Evolutionary conservation across 2,113 vertebrate genomes (phyloP).

Genomic region (Crotalus viridis): DNA sequence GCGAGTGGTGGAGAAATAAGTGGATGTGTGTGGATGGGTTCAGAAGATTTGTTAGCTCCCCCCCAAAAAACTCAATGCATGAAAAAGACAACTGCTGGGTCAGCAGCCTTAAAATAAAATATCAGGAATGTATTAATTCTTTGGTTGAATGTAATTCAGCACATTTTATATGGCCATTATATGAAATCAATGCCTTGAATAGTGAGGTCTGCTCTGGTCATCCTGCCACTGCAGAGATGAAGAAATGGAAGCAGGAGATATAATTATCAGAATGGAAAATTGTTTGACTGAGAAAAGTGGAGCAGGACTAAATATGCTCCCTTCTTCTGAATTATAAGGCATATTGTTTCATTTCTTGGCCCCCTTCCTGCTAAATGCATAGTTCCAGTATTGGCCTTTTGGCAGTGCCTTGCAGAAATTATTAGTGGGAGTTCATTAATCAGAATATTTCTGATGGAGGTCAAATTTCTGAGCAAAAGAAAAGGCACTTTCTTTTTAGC

Average conservation of each 20-base stretch:
- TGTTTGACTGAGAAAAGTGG: background rate
- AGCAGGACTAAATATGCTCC: background rate
- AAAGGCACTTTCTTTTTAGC: background rate
- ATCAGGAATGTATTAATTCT: background rate
- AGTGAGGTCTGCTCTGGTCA: accelerated
- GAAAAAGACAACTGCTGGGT: conserved; percentile 5
- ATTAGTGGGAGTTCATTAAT: background rate
- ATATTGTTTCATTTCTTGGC: background rate
- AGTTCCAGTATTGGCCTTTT: background rate
- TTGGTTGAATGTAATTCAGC: background rate
- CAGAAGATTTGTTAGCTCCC: background rate
- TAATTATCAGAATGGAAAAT: background rate
- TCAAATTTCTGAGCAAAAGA: background rate
- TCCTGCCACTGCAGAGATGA: background rate
- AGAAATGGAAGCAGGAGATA: background rate
- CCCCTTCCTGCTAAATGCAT: background rate
- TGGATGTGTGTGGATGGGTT: background rate
- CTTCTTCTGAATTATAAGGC: background rate
- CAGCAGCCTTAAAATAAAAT: background rate
- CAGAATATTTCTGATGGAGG: background rate
- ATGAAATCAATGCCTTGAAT: background rate
- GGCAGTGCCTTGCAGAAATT: background rate
- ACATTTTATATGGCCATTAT: background rate
- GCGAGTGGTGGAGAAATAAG: accelerated
- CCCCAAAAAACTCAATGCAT: background rate